Conservation (phyloP, 2,113 vertebrate species). For the Aythya baeri region DNA sequence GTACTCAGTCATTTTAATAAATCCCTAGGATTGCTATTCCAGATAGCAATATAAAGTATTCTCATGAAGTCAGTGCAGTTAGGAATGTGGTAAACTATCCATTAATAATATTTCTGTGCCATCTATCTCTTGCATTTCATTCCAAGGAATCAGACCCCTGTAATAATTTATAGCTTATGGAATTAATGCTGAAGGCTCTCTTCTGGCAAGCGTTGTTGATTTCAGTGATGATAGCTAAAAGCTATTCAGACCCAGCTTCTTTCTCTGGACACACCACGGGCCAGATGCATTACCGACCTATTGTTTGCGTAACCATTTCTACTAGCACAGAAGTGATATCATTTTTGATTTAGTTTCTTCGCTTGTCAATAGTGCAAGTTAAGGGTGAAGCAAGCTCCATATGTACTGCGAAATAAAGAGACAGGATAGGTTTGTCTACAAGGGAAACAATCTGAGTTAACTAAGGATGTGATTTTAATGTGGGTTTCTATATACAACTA, state of each 20-base stretch:
- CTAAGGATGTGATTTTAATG: slow-evolving; percentile 59
- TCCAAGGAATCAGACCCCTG: slow-evolving; percentile 45
- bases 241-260: slow-evolving; percentile 7
- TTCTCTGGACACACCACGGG: background rate
- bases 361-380: background rate
- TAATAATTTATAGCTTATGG: slow-evolving; percentile 19
- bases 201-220: slow-evolving; percentile 16
- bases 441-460: slow-evolving; percentile 21
- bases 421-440: background rate
- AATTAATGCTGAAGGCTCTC: slow-evolving; percentile 57
- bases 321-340: background rate
- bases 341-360: slow-evolving; percentile 14
- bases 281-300: background rate
- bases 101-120: slow-evolving; percentile 67
- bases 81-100: slow-evolving; percentile 55
- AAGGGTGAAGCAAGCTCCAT: background rate
- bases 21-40: slow-evolving; percentile 67
- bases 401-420: background rate
- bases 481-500: slow-evolving; percentile 37
- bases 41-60: slow-evolving; percentile 70
- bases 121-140: slow-evolving; percentile 53
- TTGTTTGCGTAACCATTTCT: background rate
- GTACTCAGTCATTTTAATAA: slow-evolving; percentile 75
- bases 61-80: slow-evolving; percentile 58
- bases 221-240: slow-evolving; percentile 25